A percentile compares a stretch with the other conserved stretches of the same genome.
Conservation (phyloP, 2,113 vertebrate genomes). For the Otocyon megalotis region DNA sequence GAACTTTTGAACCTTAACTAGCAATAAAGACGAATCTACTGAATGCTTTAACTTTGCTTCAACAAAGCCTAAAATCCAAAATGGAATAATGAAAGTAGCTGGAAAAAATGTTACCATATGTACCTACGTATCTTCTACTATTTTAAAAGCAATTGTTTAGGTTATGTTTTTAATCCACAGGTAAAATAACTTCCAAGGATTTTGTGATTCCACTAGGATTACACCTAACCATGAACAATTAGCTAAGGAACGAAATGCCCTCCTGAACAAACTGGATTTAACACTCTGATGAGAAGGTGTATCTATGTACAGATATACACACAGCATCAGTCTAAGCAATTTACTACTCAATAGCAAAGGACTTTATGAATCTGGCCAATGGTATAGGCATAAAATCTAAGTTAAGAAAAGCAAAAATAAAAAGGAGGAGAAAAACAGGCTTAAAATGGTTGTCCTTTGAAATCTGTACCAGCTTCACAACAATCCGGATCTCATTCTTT, state of each 20-base stretch:
- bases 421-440: neutral
- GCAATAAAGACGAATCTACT: neutral
- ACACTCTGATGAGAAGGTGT: neutral
- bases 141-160: slow-evolving; percentile 38
- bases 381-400: neutral
- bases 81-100: neutral
- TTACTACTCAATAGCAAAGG: neutral
- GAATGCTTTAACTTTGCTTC: slow-evolving; percentile 43
- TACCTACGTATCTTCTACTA: slow-evolving; percentile 46
- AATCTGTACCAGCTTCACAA: neutral
- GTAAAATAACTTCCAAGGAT: neutral
- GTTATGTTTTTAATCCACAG: neutral
- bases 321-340: slow-evolving; percentile 28
- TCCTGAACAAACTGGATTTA: neutral
- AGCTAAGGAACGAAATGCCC: neutral
- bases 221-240: slow-evolving; percentile 23
- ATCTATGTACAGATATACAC: neutral
- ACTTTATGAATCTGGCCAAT: slow-evolving; percentile 47
- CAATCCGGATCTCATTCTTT: slow-evolving; percentile 51
- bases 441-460: slow-evolving; percentile 35
- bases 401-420: slow-evolving; percentile 48
- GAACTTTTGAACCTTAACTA: slow-evolving; percentile 78
- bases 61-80: slow-evolving; percentile 22
- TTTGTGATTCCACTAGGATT: slow-evolving; percentile 31
- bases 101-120: slow-evolving; percentile 27